phyloP scores from a whole-genome alignment of 2,888 invertebrate genomes.

The Agrotis clavis region DNA sequence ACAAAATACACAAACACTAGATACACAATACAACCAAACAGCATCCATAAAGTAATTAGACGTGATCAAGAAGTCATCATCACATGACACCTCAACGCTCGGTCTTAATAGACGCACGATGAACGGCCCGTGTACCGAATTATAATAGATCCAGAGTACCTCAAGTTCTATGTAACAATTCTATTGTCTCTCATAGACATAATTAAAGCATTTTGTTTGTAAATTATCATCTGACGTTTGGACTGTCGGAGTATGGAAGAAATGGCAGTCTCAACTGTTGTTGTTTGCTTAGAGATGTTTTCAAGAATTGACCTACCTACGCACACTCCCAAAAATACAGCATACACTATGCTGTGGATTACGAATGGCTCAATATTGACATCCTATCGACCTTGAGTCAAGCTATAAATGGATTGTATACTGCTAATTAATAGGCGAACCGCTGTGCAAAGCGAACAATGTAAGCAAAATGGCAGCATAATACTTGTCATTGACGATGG shows the following conservation, averaged over 20 bases:
- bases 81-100: conserved; percentile 61
- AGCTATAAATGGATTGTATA: conserved; percentile 57
- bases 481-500: neutral
- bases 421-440: conserved; percentile 48
- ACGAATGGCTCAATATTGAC: conserved; percentile 45
- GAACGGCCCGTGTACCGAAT: conserved; percentile 50
- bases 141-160: conserved; percentile 52
- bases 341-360: conserved; percentile 18
- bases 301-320: conserved; percentile 4
- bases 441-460: conserved; percentile 42
- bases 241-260: neutral
- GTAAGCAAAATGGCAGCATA: conserved; percentile 9
- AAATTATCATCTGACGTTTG: neutral
- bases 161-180: conserved; percentile 32
- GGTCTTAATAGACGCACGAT: conserved; percentile 57
- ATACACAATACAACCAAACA: conserved; percentile 43
- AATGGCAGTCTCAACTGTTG: neutral
- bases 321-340: conserved; percentile 24
- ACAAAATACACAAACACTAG: conserved; percentile 40
- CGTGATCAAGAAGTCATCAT: conserved; percentile 63
- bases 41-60: conserved; percentile 62
- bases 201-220: conserved; percentile 18
- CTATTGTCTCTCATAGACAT: conserved; percentile 24
- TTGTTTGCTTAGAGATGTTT: neutral
- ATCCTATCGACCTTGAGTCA: conserved; percentile 47